A percentile compares a stretch with the other conserved stretches of the same genome.
These are phyloP conservation scores for Morelia viridis DNA, from an alignment of 2,797 vertebrate species.

Conservation along the genomic window DNA sequence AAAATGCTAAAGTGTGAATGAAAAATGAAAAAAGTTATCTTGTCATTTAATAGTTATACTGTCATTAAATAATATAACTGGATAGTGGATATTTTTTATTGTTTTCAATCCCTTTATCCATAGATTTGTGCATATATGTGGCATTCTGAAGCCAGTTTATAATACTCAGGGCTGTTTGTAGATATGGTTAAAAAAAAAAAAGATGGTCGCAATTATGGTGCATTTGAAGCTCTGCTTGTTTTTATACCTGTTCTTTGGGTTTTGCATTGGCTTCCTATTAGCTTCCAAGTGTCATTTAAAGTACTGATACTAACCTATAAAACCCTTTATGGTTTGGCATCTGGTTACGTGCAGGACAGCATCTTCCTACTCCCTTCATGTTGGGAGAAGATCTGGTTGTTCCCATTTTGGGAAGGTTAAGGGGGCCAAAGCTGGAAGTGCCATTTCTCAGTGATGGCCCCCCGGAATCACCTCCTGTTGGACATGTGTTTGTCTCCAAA, in stretches of 20 bases:
- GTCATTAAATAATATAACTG: neutral
- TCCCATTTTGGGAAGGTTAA: neutral
- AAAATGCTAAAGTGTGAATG: neutral
- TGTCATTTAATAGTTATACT: neutral
- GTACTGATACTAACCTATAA: neutral
- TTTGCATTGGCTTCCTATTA: neutral
- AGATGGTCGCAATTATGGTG: neutral
- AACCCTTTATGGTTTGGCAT: neutral
- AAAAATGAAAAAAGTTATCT: neutral
- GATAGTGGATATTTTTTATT: neutral
- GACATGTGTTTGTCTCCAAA: neutral
- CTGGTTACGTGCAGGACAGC: neutral
- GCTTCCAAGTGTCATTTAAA: neutral
- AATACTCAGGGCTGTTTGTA: neutral
- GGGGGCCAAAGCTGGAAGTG: neutral
- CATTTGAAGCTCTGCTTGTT: neutral
- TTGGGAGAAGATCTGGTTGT: neutral
- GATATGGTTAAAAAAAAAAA: neutral
- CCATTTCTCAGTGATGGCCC: neutral
- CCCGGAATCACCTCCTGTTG: neutral
- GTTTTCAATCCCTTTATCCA: neutral
- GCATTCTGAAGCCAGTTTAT: slow-evolving; percentile 7
- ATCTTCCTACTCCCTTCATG: neutral
- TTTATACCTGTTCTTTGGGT: neutral
- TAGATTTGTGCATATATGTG: no score